Base-by-base conservation (phyloP, 2,113 vertebrate species). In the Chitala chitala region DNA sequence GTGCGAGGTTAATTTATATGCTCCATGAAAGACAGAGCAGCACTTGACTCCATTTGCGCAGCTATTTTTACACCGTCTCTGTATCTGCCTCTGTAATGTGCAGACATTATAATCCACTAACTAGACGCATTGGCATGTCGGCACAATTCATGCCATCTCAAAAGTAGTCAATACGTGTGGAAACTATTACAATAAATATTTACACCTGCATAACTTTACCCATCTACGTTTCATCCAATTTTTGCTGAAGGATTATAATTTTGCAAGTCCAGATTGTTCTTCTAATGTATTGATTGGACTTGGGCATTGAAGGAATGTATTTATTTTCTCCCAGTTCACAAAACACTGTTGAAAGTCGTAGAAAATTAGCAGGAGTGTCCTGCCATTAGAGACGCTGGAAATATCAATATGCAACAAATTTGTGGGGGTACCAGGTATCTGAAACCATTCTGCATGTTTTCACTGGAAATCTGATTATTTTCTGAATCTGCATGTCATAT, bases 371-470 rank as follows among this genome's bases (percentile, higher is more conserved):
- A 20, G 13, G 6, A 29, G 12, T 24, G 26, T 69, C 33, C 68
- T 31, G 7, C 1, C 31, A 29, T 8, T 29, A 38, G 58, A 59
- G 26, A 12, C 3, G 17, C 38, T 36, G 26, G 42, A 48, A 63
- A 8, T 59, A 22, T 36, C 38, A 31, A 13, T 29, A 48, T 1
- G 9, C 31, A 22, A 44, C 44, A 38, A 53, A 22, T 24, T 8
- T n/a, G n/a, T 22, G 26, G 58, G 48, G 58, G 15, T 50, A 58
- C 44, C 44, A 50, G 56, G 29, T n/a, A 42, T 61, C 58, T 73
- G 26, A 36, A 64, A 51, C 51, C 44, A 31, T 26, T 59, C 29
- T 59, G 44, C 42, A 50, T 51, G 29, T 36, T 48, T 4, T 29
- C 24, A 4, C 26, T 31, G 68, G 10, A 53, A 51, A 69, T 48